A percentile compares a stretch with the other conserved stretches of the same genome.
Evolutionary conservation across 2,888 invertebrate species (phyloP).

Genomic region (Tyria jacobaeae): DNA sequence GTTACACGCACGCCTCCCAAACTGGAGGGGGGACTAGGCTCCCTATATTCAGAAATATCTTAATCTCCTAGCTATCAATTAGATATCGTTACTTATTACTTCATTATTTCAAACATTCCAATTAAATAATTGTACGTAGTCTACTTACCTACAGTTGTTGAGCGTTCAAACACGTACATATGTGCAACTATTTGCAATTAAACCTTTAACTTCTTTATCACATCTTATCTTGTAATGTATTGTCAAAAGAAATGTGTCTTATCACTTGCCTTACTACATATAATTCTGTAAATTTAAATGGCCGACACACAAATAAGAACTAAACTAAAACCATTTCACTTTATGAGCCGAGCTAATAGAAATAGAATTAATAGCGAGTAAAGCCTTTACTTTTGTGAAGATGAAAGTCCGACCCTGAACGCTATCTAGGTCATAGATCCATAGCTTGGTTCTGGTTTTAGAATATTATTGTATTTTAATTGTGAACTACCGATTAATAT

Average conservation of each 20-base stretch:
- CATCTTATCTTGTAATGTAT: neutral
- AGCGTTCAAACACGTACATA: neutral
- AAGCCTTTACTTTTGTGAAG: no score
- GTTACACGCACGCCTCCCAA: no score
- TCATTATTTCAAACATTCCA: neutral
- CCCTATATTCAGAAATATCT: no score
- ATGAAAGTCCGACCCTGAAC: no score
- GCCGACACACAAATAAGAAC: neutral
- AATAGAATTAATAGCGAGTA: no score
- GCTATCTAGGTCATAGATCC: no score
- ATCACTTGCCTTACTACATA: neutral
- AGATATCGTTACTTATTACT: neutral
- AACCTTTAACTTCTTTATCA: neutral
- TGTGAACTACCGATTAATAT: no score
- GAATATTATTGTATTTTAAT: no score
- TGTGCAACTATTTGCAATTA: neutral
- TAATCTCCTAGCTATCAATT: constrained; percentile 3
- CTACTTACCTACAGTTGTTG: no score
- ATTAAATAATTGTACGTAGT: neutral
- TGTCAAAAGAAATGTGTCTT: constrained; percentile 1
- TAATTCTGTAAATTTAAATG: neutral
- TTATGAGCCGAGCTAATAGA: no score
- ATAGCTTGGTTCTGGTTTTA: no score
- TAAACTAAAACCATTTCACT: neutral
- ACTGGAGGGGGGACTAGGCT: no score